Base-by-base conservation (phyloP, 2,113 vertebrate genomes). In the Thunnus thynnus region DNA sequence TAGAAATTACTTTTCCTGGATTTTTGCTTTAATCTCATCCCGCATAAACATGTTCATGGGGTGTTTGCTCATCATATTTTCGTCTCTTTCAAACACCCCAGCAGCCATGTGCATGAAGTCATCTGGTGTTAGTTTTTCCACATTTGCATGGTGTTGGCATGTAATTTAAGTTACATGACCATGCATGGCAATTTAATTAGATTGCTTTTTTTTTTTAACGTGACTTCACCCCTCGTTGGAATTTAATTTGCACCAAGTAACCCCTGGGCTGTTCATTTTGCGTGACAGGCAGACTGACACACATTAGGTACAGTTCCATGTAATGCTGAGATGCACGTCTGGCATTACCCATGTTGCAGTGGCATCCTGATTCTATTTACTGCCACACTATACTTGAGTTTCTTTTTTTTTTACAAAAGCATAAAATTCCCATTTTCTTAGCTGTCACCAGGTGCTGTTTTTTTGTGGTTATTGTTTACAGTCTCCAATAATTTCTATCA, bases 111-210 rank as follows among this genome's bases (percentile, higher is more conserved):
- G 25, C 63, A 72, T 20, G 7, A 66, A 67, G 60, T 68, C 77
- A 68, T 56, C 85, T 68, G 56, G n/a, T 73, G 77, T 68, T 61
- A 14, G 62, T 83, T 80, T 48, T 83, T 41, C 68, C 30, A 25
- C 72, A 84, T 91, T 88, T 81, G 76, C 88, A 88, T 83, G 91
- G 76, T 80, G 68, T 25, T 88, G 91, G 80, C 63, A 67, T 91
- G 90, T 91, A 85, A 94, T 92, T 92, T 84, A 91, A 88, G 80
- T 86, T 85, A 93, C 88, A 90, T 86, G 87, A 63, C 84, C 74
- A 44, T 84, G 90, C 89, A 86, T 71, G 70, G 83, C 77, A 90
- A 86, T 94, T 93, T 92, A 94, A 94, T 94, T 91, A 91, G 79
- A 84, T 78, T 57, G 81, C 74, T 64, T 47, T 66, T 79, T 17